Base-by-base conservation (phyloP, 2,888 invertebrate genomes). In the Yponomeuta plumbellus region DNA sequence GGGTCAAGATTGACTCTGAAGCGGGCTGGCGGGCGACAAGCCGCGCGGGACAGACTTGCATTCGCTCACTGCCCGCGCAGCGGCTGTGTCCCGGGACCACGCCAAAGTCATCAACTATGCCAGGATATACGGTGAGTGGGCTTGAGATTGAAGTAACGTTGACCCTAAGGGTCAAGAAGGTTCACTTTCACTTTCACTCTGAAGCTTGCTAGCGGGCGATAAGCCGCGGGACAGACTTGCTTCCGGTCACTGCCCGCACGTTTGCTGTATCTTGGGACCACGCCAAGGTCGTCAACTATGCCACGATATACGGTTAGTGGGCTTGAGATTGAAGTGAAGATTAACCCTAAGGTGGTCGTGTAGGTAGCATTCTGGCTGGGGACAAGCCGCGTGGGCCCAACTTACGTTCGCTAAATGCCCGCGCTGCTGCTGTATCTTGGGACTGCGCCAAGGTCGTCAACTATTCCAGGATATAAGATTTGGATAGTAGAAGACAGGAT, bases 101-200 rank as follows among this genome's bases (percentile, higher is more conserved):
- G 99, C 99, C 0, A 99, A 99, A 92, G 94, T 97, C 74, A 93
- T 99, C 69, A 99, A 99, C 87, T 99, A 99, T 82, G 99, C 98
- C 0, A 92, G 99, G 75, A 98, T 99, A 75, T 99, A 99, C 82
- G 93, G 93, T 89, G 8, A 74, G 75, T 67, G 13, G 17, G 17
- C 44, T 52, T 13, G 17, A 17, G 44, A 8, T 34, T 8, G 8
- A 34, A 34, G 34, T 34, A 34, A 34, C 99, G 99, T 87, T 98
- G 0, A 99, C 99, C 0, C 93, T 94, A 73, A 96, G 97, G 0
- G 95, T 98, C 1, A 95, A 95, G 17, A 96, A n/a, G n/a, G n/a
- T n/a, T n/a, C n/a, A n/a, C n/a, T n/a, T n/a, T n/a, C n/a, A n/a
- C n/a, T n/a, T 99, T 0, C n/a, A n/a, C n/a, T n/a, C 2, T 99